Evolutionary conservation across 2,888 invertebrate species (phyloP).

Genomic region (Ceratothoa steindachneri): DNA sequence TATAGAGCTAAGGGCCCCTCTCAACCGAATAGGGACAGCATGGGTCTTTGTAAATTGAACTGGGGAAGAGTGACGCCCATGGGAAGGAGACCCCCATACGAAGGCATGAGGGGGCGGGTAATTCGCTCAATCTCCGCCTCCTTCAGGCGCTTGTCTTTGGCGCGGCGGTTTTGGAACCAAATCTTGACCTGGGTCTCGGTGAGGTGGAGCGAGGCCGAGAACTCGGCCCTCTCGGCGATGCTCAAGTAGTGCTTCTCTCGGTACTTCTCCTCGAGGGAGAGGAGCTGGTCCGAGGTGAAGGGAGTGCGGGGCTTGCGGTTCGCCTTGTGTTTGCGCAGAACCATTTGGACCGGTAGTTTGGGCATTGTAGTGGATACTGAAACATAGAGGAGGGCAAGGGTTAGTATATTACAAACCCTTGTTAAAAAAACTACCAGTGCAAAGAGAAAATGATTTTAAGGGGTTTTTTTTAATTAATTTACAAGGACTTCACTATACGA

Average conservation of each 20-base stretch:
- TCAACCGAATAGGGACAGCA: background rate
- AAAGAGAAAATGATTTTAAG: no score
- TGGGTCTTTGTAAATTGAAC: background rate
- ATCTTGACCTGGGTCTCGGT: constrained; percentile 90
- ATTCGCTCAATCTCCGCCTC: constrained; percentile 92
- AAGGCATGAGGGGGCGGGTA: constrained; percentile 51
- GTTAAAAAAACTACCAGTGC: no score
- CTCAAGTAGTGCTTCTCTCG: constrained; percentile 89
- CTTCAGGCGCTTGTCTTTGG: constrained; percentile 93
- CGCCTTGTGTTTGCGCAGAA: constrained; percentile 84
- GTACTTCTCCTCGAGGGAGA: constrained; percentile 88
- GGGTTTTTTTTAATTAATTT: no score
- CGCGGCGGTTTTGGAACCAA: constrained; percentile 88
- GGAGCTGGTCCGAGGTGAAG: constrained; percentile 86
- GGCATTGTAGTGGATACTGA: background rate
- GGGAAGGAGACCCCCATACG: background rate
- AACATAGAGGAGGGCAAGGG: no score
- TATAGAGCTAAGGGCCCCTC: no score
- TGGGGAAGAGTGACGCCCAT: background rate
- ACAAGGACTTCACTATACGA: no score
- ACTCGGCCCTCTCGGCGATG: constrained; percentile 91
- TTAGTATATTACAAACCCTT: no score
- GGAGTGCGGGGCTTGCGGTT: constrained; percentile 94
- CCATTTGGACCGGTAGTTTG: constrained; percentile 30
- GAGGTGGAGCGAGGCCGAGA: constrained; percentile 79